Base-by-base conservation (phyloP, 1,140 invertebrate genomes). In the Odontomachus brunneus region DNA sequence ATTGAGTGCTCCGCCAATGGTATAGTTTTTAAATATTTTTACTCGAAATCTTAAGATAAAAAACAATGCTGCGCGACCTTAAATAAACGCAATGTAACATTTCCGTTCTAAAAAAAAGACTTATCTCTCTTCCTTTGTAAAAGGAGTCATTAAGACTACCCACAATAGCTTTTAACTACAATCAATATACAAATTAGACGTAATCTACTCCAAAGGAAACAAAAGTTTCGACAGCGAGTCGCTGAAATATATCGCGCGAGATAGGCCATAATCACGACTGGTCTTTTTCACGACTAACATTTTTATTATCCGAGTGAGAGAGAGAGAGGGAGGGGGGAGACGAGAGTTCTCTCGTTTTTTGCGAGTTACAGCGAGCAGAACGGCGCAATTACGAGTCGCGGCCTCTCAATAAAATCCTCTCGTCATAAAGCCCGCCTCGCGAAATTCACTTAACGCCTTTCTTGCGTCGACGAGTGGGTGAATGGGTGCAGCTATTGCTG, bases 321-420 rank as follows among this genome's bases (percentile, higher is more conserved):
- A 51, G 9, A 44, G 38, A 44, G 38, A 44, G 9, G 9, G 38
- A 44, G 9, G 9, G 29, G 29, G 29, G 29, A 33, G 29, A 38
- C n/a, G n/a, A 63, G 60, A 65, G 15, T 53, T 38, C 53, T 44
- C n/a, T 66, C 12, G 17, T 49, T 62, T 75, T 49, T 38, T 15
- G 19, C n/a, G 49, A 76, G 24, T 66, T 29, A 59, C 29, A 51
- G 14, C 29, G 29, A 75, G 62, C 12, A 17, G 26, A 78, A 60
- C 24, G 33, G 17, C 26, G 19, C 33, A 26, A 51, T 33, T 57
- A 75, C n/a, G 14, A 12, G 14, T 22, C 38, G 15, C 17, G 48
- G 53, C 48, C 19, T 83, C 44, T 26, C 19, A 69, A 76, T 71
- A 59, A 76, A 82, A 76, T 66, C 29, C 62, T 80, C 53, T 29